Conservation (phyloP, 2,797 vertebrate genomes). For the Melanitta fusca region DNA sequence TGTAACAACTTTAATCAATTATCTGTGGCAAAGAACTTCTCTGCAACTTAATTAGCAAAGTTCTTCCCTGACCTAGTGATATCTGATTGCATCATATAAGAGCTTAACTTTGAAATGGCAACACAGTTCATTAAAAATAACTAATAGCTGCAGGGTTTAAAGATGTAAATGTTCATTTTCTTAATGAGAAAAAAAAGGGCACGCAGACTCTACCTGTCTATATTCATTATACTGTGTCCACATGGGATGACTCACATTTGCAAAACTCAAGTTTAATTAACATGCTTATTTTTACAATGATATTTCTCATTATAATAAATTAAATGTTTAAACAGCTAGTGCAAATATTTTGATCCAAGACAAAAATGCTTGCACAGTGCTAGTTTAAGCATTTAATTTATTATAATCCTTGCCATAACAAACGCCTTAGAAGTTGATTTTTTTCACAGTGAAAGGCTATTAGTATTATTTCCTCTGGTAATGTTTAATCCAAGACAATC, state of each 20-base stretch:
- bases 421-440: slow-evolving; percentile 77
- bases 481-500: slow-evolving; percentile 75
- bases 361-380: slow-evolving; percentile 82
- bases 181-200: slow-evolving; percentile 72
- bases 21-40: slow-evolving; percentile 67
- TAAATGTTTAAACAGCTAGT: slow-evolving; percentile 84
- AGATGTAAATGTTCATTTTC: slow-evolving; percentile 75
- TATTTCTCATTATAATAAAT: slow-evolving; percentile 83
- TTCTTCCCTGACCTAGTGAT: slow-evolving; percentile 74
- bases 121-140: slow-evolving; percentile 80
- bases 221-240: slow-evolving; percentile 78
- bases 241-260: slow-evolving; percentile 74
- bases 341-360: slow-evolving; percentile 85
- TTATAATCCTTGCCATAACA: slow-evolving; percentile 82
- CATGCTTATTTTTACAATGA: slow-evolving; percentile 79
- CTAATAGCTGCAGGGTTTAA: slow-evolving; percentile 78
- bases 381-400: slow-evolving; percentile 84
- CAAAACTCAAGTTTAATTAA: slow-evolving; percentile 81
- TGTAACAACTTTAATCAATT: slow-evolving; percentile 74
- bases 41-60: slow-evolving; percentile 78
- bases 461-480: slow-evolving; percentile 76
- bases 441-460: slow-evolving; percentile 70
- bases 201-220: slow-evolving; percentile 68
- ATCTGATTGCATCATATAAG: slow-evolving; percentile 69
- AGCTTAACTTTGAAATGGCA: slow-evolving; percentile 76